These are phyloP conservation scores for Heliconius hermathena DNA, from an alignment of 1,140 invertebrate species.

Conservation along the genomic window DNA sequence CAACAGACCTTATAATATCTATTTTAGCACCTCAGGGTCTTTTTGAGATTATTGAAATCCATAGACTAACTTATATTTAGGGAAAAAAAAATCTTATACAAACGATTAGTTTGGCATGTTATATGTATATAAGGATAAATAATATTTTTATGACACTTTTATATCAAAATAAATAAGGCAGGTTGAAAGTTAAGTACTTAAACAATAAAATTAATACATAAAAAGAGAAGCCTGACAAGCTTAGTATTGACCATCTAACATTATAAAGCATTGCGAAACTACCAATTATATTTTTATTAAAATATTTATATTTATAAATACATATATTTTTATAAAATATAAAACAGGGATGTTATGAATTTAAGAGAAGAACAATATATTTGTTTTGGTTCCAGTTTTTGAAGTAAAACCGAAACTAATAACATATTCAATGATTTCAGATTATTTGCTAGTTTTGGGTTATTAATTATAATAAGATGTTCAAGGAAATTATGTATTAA, in stretches of 20 bases:
- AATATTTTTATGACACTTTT: conserved; percentile 19
- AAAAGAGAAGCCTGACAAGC: not conserved
- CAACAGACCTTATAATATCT: conserved; percentile 52
- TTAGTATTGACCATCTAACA: not conserved
- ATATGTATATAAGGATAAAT: conserved; percentile 21
- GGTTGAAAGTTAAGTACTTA: conserved; percentile 21
- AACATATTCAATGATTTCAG: too few relatives aligned
- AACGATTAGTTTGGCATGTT: conserved; percentile 59
- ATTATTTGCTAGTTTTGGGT: too few relatives aligned
- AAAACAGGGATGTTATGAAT: not conserved
- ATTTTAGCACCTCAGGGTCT: conserved; percentile 67
- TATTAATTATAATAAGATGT: too few relatives aligned
- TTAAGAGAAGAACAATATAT: not conserved
- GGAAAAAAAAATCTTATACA: conserved; percentile 52
- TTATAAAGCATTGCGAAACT: not conserved
- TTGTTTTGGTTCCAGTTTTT: too few relatives aligned
- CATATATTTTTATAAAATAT: too few relatives aligned
- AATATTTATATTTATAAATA: too few relatives aligned
- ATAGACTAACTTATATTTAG: conserved; percentile 59
- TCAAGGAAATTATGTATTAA: too few relatives aligned
- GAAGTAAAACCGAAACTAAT: too few relatives aligned
- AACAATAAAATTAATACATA: conserved; percentile 1
- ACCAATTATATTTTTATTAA: too few relatives aligned
- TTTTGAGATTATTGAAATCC: conserved; percentile 58
- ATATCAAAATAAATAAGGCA: conserved; percentile 31